Conservation (phyloP, 2,113 vertebrate species). For the Actinemys pallida region DNA sequence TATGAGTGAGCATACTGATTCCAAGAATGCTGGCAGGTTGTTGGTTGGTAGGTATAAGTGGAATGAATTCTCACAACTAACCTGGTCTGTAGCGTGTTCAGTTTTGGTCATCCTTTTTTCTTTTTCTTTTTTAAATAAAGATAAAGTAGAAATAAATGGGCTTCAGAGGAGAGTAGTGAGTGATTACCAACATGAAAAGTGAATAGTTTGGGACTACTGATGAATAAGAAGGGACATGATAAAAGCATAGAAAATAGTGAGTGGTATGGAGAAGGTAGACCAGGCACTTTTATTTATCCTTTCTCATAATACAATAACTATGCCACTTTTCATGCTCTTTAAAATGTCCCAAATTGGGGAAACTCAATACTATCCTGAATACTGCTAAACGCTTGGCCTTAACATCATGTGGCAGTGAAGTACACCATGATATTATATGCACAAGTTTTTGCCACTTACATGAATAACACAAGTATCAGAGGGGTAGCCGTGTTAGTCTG, state of each 20-base stretch:
- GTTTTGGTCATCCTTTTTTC: background rate
- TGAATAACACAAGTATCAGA: background rate
- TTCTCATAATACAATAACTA: background rate
- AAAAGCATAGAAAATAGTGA: background rate
- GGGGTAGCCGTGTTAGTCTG: no score
- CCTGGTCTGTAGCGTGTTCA: background rate
- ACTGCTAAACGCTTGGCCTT: background rate
- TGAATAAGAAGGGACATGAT: background rate
- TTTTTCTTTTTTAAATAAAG: no score
- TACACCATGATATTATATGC: background rate
- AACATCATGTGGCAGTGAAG: background rate
- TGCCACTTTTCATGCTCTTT: no score
- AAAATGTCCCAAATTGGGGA: background rate
- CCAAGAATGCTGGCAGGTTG: background rate
- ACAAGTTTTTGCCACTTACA: no score
- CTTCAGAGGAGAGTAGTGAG: background rate
- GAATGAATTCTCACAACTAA: background rate
- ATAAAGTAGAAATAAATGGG: background rate
- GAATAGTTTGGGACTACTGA: background rate
- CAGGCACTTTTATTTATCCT: background rate
- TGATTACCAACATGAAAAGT: background rate
- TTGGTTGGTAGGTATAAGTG: background rate
- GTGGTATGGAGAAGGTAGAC: background rate
- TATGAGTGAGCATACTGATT: background rate
- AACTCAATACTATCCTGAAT: background rate